Conservation (phyloP, 1,140 invertebrate species). For the Mycetomoellerius zeteki region DNA sequence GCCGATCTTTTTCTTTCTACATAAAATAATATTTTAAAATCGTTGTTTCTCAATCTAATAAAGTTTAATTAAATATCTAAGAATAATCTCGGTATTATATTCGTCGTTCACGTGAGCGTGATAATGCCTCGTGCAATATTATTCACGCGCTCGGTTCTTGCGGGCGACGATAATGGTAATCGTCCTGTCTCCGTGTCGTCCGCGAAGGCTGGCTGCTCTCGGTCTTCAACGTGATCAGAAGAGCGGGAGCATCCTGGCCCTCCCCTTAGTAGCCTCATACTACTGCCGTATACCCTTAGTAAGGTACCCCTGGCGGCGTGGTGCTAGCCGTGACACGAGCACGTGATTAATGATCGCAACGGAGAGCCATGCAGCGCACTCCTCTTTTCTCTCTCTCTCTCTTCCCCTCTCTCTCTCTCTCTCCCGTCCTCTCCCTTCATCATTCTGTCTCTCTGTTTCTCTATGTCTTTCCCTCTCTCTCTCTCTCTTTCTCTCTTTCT, state of each 20-base stretch:
- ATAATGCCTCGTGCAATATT: conserved; percentile 32
- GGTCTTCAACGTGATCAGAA: conserved; percentile 79
- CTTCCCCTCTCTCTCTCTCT: conserved; percentile 63
- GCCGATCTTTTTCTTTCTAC: background rate
- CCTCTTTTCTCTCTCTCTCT: conserved; percentile 67
- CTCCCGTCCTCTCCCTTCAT: conserved; percentile 30
- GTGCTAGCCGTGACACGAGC: conserved; percentile 86
- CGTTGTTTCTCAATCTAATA: background rate
- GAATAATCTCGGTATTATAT: conserved; percentile 42
- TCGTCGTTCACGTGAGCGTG: conserved; percentile 9
- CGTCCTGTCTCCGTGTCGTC: conserved; percentile 80
- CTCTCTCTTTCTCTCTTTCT: conserved; percentile 52
- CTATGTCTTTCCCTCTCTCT: conserved; percentile 43
- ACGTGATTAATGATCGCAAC: conserved; percentile 86
- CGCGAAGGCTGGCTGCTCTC: conserved; percentile 75
- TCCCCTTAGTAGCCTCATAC: conserved; percentile 77
- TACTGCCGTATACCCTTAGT: conserved; percentile 84
- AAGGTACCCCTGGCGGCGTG: conserved; percentile 85
- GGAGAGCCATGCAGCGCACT: conserved; percentile 83
- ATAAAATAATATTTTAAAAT: background rate
- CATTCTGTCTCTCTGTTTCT: conserved; percentile 58
- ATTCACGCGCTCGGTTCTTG: conserved; percentile 42
- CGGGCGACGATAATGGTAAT: conserved; percentile 81
- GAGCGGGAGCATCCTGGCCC: conserved; percentile 82
- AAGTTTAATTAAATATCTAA: conserved; percentile 18